Conservation (phyloP, 2,888 invertebrate species). For the Plagodis dolabraria region DNA sequence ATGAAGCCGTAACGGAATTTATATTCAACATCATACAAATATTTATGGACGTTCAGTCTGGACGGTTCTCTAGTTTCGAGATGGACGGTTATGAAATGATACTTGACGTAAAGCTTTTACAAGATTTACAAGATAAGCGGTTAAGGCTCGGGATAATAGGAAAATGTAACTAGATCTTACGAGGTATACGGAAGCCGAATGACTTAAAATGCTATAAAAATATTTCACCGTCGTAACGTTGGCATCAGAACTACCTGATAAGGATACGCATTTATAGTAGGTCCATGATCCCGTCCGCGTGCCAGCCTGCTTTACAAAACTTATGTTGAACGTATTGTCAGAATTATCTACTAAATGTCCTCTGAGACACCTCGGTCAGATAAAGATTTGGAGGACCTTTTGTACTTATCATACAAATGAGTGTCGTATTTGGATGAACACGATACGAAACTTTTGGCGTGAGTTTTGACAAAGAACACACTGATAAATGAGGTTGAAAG, state of each 20-base stretch:
- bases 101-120: constrained; percentile 52
- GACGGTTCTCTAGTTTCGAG: constrained; percentile 35
- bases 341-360: constrained; percentile 61
- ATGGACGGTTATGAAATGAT: constrained; percentile 51
- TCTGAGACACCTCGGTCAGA: constrained; percentile 65
- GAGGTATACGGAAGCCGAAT: constrained; percentile 72
- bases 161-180: constrained; percentile 70
- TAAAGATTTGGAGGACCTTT: constrained; percentile 39
- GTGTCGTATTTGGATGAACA: constrained; percentile 45
- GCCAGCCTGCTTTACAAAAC: constrained; percentile 55
- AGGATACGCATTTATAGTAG: constrained; percentile 78
- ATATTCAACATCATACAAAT: constrained; percentile 60
- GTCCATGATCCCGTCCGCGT: constrained; percentile 60
- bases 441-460: constrained; percentile 26
- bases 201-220: constrained; percentile 74
- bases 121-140: constrained; percentile 43
- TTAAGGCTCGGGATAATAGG: constrained; percentile 60
- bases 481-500: constrained; percentile 60
- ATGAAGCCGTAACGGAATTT: constrained; percentile 62
- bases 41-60: constrained; percentile 51
- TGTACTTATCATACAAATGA: constrained; percentile 13
- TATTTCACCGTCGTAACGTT: constrained; percentile 74
- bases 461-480: constrained; percentile 59
- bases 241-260: constrained; percentile 71
- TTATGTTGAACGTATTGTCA: constrained; percentile 67